Conservation (phyloP, 2,797 vertebrate species). For the Sylvia borin region DNA sequence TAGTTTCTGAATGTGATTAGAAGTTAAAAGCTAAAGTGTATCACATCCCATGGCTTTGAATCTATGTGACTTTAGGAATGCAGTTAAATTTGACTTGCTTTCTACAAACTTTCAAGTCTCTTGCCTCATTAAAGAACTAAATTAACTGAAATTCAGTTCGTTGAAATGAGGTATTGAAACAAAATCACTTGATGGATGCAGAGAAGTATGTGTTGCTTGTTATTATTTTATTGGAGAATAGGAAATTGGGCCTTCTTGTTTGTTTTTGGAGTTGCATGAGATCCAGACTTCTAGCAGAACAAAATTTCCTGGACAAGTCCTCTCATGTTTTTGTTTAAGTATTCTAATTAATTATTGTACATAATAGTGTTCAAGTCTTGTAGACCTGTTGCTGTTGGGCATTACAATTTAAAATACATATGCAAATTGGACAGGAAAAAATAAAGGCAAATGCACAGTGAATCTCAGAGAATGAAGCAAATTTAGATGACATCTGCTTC, state of each 20-base stretch:
- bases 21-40: background rate
- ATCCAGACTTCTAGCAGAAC: background rate
- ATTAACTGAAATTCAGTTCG: background rate
- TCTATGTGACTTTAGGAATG: background rate
- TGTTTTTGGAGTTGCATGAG: background rate
- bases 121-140: background rate
- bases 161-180: background rate
- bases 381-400: background rate
- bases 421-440: background rate
- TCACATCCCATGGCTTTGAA: background rate
- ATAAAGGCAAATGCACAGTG: background rate
- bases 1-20: slow-evolving; percentile 24
- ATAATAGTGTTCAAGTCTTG: background rate
- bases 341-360: background rate
- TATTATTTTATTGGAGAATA: background rate
- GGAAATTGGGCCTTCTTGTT: background rate
- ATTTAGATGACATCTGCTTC: background rate
- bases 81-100: background rate
- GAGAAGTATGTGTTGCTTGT: background rate
- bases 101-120: background rate
- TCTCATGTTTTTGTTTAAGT: background rate
- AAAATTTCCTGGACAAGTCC: background rate
- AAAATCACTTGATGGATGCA: background rate
- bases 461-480: background rate
- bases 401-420: background rate